A percentile compares a stretch with the other conserved stretches of the same genome.
These are phyloP conservation scores for Fistularia commersonii DNA, from an alignment of 2,797 vertebrate species.

Conservation along the genomic window DNA sequence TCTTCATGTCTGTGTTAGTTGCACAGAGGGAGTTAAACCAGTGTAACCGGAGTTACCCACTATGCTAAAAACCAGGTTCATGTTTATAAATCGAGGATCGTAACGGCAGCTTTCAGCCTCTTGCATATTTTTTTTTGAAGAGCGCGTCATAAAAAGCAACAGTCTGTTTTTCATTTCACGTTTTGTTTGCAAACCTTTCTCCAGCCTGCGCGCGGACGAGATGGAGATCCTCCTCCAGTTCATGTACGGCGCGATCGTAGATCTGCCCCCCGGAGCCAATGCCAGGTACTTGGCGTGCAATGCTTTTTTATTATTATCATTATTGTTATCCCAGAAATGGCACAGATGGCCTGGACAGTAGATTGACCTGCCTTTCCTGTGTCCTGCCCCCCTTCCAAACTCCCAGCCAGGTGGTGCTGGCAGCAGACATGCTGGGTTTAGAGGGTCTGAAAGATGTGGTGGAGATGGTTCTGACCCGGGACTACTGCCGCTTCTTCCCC, in stretches of 20 bases:
- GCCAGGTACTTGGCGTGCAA: slow-evolving; percentile 75
- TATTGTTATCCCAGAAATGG: slow-evolving; percentile 4
- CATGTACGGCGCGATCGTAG: slow-evolving; percentile 89
- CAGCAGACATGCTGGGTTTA: slow-evolving; percentile 93
- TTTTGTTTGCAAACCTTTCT: too few relatives aligned
- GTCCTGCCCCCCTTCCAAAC: too few relatives aligned
- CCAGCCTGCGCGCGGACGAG: slow-evolving; percentile 83
- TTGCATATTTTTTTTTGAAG: too few relatives aligned
- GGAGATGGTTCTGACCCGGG: slow-evolving; percentile 86
- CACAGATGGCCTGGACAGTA: slow-evolving; percentile 6
- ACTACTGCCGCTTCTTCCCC: slow-evolving; percentile 87
- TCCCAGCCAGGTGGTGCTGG: slow-evolving; percentile 86
- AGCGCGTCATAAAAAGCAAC: too few relatives aligned
- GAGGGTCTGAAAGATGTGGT: slow-evolving; percentile 90
- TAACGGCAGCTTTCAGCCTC: too few relatives aligned
- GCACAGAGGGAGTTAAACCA: too few relatives aligned
- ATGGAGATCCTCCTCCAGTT: slow-evolving; percentile 89
- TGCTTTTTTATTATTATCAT: neutral
- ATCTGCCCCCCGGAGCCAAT: slow-evolving; percentile 84
- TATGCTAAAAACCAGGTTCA: too few relatives aligned
- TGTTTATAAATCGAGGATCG: too few relatives aligned
- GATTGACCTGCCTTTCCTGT: slow-evolving; percentile 30
- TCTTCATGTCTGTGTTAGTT: too few relatives aligned
- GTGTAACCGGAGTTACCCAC: too few relatives aligned
- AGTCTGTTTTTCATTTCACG: too few relatives aligned